Evolutionary conservation across 2,888 invertebrate genomes (phyloP).

Genomic region (Imbricaverruca yamaguchii): DNA sequence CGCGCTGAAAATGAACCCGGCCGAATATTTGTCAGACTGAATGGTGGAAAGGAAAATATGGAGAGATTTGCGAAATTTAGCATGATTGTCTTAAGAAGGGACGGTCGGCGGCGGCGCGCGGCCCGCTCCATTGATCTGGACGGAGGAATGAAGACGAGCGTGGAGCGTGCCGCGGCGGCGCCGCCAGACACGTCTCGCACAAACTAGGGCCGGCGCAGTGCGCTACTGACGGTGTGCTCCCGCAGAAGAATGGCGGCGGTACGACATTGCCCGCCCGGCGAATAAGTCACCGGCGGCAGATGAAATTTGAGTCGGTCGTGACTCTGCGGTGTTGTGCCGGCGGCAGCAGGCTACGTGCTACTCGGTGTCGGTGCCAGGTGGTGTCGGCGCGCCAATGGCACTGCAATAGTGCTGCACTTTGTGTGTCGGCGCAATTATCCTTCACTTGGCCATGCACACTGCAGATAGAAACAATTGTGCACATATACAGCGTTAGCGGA

Average conservation of each 20-base stretch:
- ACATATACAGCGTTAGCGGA: too few species aligned
- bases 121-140: background rate
- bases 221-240: background rate
- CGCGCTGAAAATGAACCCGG: conserved; percentile 21
- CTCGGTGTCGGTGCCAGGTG: too few species aligned
- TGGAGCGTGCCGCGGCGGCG: background rate
- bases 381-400: too few species aligned
- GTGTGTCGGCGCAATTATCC: too few species aligned
- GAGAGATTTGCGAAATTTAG: conserved; percentile 20
- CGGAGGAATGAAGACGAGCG: background rate
- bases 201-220: background rate
- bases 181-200: background rate
- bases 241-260: background rate
- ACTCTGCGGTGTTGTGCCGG: background rate
- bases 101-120: background rate
- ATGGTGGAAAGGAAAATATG: conserved; percentile 17
- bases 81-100: conserved; percentile 20
- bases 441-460: too few species aligned
- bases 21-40: conserved; percentile 8
- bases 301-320: background rate
- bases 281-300: background rate
- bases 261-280: background rate
- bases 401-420: too few species aligned
- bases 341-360: too few species aligned
- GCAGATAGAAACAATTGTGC: too few species aligned